Conservation (phyloP, 2,797 vertebrate genomes). For the Distichodus sexfasciatus region DNA sequence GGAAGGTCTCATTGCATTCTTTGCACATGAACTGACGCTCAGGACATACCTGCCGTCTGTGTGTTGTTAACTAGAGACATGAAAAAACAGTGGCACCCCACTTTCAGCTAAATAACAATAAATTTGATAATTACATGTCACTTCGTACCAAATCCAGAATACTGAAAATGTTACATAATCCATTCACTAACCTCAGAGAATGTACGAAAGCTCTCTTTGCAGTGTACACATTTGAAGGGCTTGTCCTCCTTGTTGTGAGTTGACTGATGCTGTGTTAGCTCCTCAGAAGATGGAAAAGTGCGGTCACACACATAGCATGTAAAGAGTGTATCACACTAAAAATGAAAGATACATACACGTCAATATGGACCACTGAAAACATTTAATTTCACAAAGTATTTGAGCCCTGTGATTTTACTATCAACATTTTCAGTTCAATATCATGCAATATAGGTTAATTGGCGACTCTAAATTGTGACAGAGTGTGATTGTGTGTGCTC, state of each 20-base stretch:
- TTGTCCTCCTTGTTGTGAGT: constrained; percentile 81
- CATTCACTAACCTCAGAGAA: constrained; percentile 76
- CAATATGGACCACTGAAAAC: no score
- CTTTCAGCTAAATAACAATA: no score
- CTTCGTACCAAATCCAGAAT: no score
- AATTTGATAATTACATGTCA: no score
- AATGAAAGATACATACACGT: no score
- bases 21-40: constrained; percentile 76
- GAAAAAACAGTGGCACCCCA: constrained; percentile 36
- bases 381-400: no score
- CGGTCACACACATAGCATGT: constrained; percentile 82
- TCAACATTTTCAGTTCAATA: no score
- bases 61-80: constrained; percentile 68
- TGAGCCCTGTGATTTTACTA: no score
- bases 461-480: no score
- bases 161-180: background rate
- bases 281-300: constrained; percentile 80
- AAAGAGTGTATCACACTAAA: constrained; percentile 75
- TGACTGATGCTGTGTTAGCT: constrained; percentile 79
- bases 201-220: constrained; percentile 78
- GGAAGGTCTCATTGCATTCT: constrained; percentile 77
- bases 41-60: constrained; percentile 78
- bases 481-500: no score
- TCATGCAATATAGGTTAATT: no score
- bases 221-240: constrained; percentile 80